Evolutionary conservation across 2,113 vertebrate species (phyloP), one percentile per base, ranked within the genome.

Genomic region (Atractosteus spatula): DNA sequence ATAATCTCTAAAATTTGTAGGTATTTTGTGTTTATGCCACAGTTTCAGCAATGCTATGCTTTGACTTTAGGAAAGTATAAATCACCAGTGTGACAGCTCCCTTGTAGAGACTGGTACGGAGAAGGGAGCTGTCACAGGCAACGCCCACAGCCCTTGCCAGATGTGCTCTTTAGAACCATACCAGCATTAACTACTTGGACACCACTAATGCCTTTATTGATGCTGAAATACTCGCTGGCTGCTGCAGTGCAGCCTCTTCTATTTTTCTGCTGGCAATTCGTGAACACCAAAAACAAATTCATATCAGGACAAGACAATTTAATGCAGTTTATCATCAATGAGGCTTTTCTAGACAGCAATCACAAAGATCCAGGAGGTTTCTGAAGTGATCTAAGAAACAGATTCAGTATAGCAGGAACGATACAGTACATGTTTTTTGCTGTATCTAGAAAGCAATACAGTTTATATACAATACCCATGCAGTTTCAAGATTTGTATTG

Each of bases 71-170:
- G 85, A 77, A 76, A 79, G 87, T 85, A 94, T 97, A 96, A 97
- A 97, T 96, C 96, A 96, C 80, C 71, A 81, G 85, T 84, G 79
- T 86, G 94, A 92, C 92, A 92, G 91, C 92, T 93, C 92, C 95
- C 94, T 94, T 93, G 92, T 77, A 93, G 92, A 87, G 95, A 84
- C 95, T 98, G 94, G 95, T 98, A 98, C 93, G 88, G 90, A 79
- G 80, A 89, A 89, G 87, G 82, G 90, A 86, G 92, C 84, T 76
- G 88, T 90, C 92, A 88, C 86, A 81, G 92, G 92, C 94, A 88
- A 91, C 92, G 89, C 93, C 89, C 91, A 89, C 86, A 84, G 81
- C 86, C 88, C 78, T 82, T 80, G 87, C 93, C 94, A 96, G 94
- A 96, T 95, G 94, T 91, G 91, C 92, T 86, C 70, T 76, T 66